These are phyloP conservation scores for Ectemnius cavifrons DNA, from an alignment of 2,888 invertebrate genomes.

Conservation along the genomic window DNA sequence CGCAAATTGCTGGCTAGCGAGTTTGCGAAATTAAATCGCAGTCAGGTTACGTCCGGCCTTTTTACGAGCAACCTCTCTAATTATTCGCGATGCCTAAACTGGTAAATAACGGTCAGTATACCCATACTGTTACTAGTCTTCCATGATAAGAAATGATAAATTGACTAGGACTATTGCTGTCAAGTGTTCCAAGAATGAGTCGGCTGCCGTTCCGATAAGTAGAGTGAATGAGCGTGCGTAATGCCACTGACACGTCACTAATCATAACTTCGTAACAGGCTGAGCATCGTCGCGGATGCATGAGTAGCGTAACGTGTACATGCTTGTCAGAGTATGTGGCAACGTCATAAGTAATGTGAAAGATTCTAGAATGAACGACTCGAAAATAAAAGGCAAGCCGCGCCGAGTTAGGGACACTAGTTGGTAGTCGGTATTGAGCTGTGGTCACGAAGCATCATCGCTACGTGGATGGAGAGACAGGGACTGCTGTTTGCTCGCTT, in stretches of 20 bases:
- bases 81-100: not conserved
- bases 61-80: not conserved
- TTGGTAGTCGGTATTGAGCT: conserved; percentile 6
- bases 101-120: not conserved
- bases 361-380: conserved; percentile 46
- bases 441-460: too few species aligned
- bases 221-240: not conserved
- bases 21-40: not conserved
- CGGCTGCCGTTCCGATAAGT: not conserved
- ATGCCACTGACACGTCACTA: not conserved
- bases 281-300: not conserved
- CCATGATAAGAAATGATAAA: conserved; percentile 5
- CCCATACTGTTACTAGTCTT: not conserved
- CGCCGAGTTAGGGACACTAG: conserved; percentile 36
- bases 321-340: not conserved
- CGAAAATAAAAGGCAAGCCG: conserved; percentile 54
- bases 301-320: not conserved
- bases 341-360: conserved; percentile 37
- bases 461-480: conserved; percentile 26
- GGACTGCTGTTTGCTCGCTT: conserved; percentile 29
- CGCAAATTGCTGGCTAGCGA: not conserved
- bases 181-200: too few species aligned
- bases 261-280: not conserved
- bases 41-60: not conserved
- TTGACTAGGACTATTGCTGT: not conserved